A percentile compares a stretch with the other conserved stretches of the same genome.
Conservation (phyloP, 2,888 invertebrate genomes). For the Melanotus villosus region DNA sequence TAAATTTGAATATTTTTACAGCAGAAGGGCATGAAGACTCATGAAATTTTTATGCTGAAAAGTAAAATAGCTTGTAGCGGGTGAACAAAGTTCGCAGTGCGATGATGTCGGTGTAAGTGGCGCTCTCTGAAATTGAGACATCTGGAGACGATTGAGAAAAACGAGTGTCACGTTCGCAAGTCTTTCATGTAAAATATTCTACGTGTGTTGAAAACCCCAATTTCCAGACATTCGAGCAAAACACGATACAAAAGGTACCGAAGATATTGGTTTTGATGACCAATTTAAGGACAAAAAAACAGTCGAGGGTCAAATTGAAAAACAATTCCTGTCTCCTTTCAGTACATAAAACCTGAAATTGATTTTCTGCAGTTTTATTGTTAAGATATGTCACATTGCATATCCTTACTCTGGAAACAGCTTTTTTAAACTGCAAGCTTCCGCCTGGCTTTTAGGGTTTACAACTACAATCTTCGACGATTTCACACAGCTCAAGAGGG, state of each 20-base stretch:
- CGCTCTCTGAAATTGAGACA: conserved; percentile 36
- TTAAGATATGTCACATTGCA: too few relatives aligned
- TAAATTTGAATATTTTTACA: conserved; percentile 20
- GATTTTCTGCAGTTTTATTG: not conserved
- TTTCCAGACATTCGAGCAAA: conserved; percentile 27
- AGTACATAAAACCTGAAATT: not conserved
- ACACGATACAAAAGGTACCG: conserved; percentile 6
- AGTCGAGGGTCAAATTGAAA: not conserved
- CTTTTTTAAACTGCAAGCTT: too few relatives aligned
- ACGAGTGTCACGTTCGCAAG: conserved; percentile 38
- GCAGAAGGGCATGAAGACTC: conserved; percentile 18
- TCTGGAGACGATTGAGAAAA: conserved; percentile 35
- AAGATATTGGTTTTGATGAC: conserved; percentile 12
- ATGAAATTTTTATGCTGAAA: conserved; percentile 39
- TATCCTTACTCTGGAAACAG: too few relatives aligned
- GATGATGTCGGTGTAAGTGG: conserved; percentile 31
- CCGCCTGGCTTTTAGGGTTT: too few relatives aligned
- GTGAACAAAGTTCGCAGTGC: conserved; percentile 31
- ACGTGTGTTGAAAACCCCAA: conserved; percentile 34
- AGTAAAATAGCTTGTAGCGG: conserved; percentile 41
- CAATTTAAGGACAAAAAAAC: not conserved
- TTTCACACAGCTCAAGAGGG: too few relatives aligned
- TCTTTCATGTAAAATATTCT: conserved; percentile 42
- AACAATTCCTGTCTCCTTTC: not conserved
- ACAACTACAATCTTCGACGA: too few relatives aligned